Evolutionary conservation across 2,888 invertebrate species (phyloP).

Genomic region (Drosophila histrio): DNA sequence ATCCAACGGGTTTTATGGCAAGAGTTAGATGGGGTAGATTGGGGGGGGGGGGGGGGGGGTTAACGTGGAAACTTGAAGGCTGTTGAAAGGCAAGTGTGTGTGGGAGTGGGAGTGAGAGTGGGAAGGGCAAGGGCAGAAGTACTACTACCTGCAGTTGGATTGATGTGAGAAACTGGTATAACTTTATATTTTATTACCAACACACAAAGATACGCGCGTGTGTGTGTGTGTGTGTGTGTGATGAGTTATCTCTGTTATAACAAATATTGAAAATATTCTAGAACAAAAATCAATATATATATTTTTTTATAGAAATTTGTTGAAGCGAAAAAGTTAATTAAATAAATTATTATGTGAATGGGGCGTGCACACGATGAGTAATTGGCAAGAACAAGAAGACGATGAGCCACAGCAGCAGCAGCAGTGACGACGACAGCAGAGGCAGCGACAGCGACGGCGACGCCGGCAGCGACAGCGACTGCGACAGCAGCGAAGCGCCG

Average conservation of each 20-base stretch:
- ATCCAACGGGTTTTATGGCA: constrained; percentile 70
- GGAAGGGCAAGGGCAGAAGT: constrained; percentile 20
- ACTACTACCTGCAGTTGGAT: constrained; percentile 58
- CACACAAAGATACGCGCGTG: no score
- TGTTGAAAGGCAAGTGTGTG: constrained; percentile 60
- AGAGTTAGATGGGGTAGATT: background rate
- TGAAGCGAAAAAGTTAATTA: constrained; percentile 77
- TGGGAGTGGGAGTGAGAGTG: background rate
- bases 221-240: no score
- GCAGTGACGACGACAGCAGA: constrained; percentile 1
- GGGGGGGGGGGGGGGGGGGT: constrained; percentile 1
- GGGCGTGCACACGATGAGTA: constrained; percentile 79
- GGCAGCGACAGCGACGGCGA: constrained; percentile 1
- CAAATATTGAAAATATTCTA: constrained; percentile 47
- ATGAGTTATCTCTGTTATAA: constrained; percentile 30
- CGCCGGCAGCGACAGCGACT: background rate
- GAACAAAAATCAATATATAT: constrained; percentile 65
- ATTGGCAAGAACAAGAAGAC: constrained; percentile 72
- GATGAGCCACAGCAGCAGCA: constrained; percentile 54
- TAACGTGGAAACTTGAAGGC: constrained; percentile 66
- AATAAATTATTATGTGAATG: constrained; percentile 80
- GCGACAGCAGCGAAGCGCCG: constrained; percentile 65
- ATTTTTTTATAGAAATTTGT: constrained; percentile 66
- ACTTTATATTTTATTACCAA: constrained; percentile 70
- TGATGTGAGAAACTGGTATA: constrained; percentile 56